phyloP scores from a whole-genome alignment of 2,113 vertebrate species.

The Plecotus auritus region DNA sequence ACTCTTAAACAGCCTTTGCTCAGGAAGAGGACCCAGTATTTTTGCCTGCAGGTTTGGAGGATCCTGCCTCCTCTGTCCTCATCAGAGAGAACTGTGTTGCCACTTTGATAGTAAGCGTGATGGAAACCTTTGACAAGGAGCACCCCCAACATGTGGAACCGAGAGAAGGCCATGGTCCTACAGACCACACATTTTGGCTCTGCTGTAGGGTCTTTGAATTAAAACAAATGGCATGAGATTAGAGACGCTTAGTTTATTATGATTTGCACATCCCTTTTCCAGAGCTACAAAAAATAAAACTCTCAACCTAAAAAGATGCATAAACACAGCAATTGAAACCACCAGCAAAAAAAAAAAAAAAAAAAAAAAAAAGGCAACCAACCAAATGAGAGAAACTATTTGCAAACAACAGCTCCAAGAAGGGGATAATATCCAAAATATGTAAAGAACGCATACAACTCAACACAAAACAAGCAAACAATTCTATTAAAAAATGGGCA shows the following conservation, averaged over 20 bases:
- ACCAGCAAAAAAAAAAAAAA: background rate
- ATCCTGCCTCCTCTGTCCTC: too few species aligned
- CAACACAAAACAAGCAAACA: background rate
- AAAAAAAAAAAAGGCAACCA: background rate
- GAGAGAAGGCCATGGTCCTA: too few species aligned
- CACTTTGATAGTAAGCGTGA: background rate
- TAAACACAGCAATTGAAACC: background rate
- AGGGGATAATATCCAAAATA: background rate
- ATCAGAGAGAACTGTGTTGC: fast-evolving
- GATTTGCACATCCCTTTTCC: background rate
- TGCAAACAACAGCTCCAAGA: background rate
- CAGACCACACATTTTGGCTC: fast-evolving
- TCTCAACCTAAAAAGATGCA: background rate
- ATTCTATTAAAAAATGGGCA: background rate
- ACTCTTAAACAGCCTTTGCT: background rate
- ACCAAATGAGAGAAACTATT: background rate
- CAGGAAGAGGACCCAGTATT: background rate
- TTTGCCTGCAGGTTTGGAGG: background rate
- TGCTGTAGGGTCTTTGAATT: background rate
- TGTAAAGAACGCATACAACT: background rate
- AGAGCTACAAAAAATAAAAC: background rate
- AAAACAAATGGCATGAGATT: background rate
- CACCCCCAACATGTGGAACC: fast-evolving
- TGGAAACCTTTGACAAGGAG: background rate
- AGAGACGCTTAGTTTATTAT: background rate